phyloP scores from a whole-genome alignment of 2,113 vertebrate genomes.

The Numenius arquata region DNA sequence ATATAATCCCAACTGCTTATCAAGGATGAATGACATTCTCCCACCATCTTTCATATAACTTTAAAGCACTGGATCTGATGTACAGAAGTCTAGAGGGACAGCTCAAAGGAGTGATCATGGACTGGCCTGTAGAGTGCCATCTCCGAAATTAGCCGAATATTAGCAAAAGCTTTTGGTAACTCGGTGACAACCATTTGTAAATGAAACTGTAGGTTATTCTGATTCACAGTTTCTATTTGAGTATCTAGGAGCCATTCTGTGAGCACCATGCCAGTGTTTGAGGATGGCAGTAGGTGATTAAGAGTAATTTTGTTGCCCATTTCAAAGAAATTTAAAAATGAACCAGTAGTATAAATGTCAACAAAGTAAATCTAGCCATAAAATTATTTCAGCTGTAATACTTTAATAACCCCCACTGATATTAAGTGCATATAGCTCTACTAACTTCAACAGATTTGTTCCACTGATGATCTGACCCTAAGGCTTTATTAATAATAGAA shows the following conservation, averaged over 20 bases:
- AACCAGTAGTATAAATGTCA: neutral
- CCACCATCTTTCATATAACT: neutral
- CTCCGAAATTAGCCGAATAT: neutral
- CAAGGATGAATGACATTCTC: neutral
- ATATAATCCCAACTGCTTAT: neutral
- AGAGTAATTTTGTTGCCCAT: neutral
- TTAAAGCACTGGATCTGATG: neutral
- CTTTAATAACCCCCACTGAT: neutral
- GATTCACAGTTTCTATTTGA: neutral
- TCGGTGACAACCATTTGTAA: neutral
- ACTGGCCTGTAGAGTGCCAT: neutral
- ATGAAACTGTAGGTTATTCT: neutral
- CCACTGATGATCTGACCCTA: slow-evolving; percentile 26
- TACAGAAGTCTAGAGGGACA: neutral
- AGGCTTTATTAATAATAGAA: slow-evolving; percentile 61
- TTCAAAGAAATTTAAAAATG: neutral
- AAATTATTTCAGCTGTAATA: neutral
- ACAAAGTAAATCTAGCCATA: neutral
- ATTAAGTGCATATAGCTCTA: neutral
- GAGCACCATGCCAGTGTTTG: neutral
- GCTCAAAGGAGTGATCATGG: neutral
- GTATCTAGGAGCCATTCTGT: neutral
- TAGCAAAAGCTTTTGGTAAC: neutral
- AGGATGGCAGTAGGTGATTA: neutral
- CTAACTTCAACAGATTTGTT: neutral